Conservation (phyloP, 2,797 vertebrate species). For the Uromys caudimaculatus region DNA sequence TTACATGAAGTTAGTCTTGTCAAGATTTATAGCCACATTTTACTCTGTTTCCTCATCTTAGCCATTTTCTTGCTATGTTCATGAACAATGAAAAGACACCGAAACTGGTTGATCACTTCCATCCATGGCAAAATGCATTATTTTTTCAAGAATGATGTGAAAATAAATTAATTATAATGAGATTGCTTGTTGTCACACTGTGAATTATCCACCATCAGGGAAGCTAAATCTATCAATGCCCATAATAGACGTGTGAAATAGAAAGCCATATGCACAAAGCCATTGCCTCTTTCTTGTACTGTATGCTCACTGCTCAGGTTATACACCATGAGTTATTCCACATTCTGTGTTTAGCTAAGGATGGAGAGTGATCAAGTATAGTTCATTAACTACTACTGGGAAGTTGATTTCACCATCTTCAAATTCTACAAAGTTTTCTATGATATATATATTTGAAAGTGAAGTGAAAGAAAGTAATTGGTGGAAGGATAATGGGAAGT, state of each 20-base stretch:
- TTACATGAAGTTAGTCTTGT: neutral
- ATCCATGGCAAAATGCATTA: neutral
- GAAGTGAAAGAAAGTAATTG: neutral
- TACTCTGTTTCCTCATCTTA: neutral
- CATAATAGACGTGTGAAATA: neutral
- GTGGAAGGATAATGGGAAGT: too few relatives aligned
- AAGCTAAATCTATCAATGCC: neutral
- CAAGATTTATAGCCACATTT: neutral
- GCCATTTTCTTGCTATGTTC: neutral
- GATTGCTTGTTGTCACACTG: neutral
- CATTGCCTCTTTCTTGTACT: neutral
- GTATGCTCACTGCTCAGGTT: neutral
- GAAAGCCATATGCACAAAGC: neutral
- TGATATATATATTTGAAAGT: neutral
- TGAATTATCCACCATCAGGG: neutral
- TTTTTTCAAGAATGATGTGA: neutral
- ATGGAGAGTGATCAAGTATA: neutral
- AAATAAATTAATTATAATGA: neutral
- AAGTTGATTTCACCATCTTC: neutral
- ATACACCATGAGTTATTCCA: neutral
- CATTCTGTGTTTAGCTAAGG: neutral
- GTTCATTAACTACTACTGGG: neutral
- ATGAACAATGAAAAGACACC: neutral
- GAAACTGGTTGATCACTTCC: neutral
- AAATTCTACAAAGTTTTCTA: neutral